phyloP scores from a whole-genome alignment of 2,797 vertebrate genomes.

The Thunnus albacares region DNA sequence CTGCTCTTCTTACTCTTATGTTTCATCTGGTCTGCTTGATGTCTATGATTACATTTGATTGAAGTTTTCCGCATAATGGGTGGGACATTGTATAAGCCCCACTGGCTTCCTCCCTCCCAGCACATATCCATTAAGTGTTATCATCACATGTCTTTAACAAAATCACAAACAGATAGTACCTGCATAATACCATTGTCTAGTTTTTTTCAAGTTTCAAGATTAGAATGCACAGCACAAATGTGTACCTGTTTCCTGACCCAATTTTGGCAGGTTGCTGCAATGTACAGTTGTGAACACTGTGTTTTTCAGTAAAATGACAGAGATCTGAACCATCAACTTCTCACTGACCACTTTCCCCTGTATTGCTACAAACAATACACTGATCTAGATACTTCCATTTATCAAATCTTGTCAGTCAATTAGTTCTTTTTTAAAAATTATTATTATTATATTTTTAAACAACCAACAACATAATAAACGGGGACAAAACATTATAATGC shows the following conservation, averaged over 20 bases:
- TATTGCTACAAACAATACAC: not conserved
- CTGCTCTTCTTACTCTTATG: not conserved
- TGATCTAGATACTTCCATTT: not conserved
- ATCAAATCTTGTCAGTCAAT: constrained; percentile 21
- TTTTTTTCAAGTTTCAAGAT: not conserved
- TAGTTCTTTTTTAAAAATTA: too few species aligned
- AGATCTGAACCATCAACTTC: too few species aligned
- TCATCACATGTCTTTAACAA: not conserved
- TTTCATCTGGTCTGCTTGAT: not conserved
- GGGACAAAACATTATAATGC: too few species aligned
- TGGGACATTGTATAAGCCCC: not conserved
- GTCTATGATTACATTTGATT: not conserved
- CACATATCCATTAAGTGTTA: not conserved
- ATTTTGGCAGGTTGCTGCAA: not conserved
- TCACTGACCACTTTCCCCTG: not conserved
- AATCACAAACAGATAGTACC: too few species aligned
- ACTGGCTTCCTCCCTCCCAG: not conserved
- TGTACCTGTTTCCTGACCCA: not conserved
- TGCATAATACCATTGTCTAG: too few species aligned
- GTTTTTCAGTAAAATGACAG: not conserved
- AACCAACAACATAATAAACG: too few species aligned
- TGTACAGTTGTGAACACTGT: not conserved
- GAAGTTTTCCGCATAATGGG: not conserved
- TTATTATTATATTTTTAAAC: too few species aligned
- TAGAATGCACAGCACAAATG: not conserved